Conservation (phyloP, 1,140 invertebrate genomes). For the Meloidogyne exigua region DNA sequence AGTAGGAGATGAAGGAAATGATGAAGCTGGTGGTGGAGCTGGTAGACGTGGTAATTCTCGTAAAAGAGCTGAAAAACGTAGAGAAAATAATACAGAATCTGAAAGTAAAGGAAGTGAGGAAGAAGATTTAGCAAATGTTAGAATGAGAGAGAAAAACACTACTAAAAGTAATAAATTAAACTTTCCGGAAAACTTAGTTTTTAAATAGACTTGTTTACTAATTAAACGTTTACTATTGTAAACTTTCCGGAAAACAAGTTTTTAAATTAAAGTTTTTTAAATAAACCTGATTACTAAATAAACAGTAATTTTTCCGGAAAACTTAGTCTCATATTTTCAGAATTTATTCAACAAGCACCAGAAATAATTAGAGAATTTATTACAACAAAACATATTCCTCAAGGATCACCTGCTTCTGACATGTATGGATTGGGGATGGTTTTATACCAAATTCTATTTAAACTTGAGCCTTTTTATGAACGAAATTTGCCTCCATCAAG, state of each 20-base stretch:
- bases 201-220: too few species aligned
- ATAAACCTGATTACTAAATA: slow-evolving; percentile 13
- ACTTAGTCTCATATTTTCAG: neutral
- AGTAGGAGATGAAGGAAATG: neutral
- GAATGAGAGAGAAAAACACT: slow-evolving; percentile 12
- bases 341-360: slow-evolving; percentile 61
- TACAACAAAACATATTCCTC: slow-evolving; percentile 50
- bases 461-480: slow-evolving; percentile 60
- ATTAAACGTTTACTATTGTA: too few species aligned
- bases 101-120: slow-evolving; percentile 9
- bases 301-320: neutral
- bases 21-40: neutral
- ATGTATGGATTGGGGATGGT: slow-evolving; percentile 55
- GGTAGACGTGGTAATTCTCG: slow-evolving; percentile 4
- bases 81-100: slow-evolving; percentile 9
- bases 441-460: slow-evolving; percentile 58
- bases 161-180: neutral
- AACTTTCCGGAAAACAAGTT: too few species aligned
- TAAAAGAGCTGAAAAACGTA: slow-evolving; percentile 14
- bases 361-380: slow-evolving; percentile 60
- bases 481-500: slow-evolving; percentile 46
- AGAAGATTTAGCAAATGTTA: slow-evolving; percentile 7
- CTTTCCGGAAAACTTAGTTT: neutral
- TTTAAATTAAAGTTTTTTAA: slow-evolving; percentile 23
- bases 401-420: slow-evolving; percentile 48